These are phyloP conservation scores for Neostethus bicornis DNA, from an alignment of 2,797 vertebrate species.

Conservation along the genomic window DNA sequence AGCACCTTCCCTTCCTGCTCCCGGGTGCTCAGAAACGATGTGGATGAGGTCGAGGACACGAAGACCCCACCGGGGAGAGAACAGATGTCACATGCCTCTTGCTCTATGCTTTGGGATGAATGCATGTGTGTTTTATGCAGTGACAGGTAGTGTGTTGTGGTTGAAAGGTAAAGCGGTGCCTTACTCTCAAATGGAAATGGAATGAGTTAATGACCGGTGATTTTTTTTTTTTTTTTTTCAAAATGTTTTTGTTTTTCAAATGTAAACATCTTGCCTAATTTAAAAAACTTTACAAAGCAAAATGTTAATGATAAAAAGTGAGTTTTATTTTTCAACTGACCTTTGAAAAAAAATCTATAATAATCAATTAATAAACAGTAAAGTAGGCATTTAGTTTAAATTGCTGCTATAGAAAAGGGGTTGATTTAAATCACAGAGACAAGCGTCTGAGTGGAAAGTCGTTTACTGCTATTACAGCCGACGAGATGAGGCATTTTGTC, in stretches of 20 bases:
- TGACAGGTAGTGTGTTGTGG: slow-evolving; percentile 73
- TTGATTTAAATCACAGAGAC: slow-evolving; percentile 30
- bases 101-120: slow-evolving; percentile 49
- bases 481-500: slow-evolving; percentile 48
- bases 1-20: slow-evolving; percentile 46
- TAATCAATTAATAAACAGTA: slow-evolving; percentile 28
- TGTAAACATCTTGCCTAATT: slow-evolving; percentile 30
- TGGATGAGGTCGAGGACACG: slow-evolving; percentile 75
- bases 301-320: not conserved
- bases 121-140: slow-evolving; percentile 40
- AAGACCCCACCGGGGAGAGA: slow-evolving; percentile 73
- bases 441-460: slow-evolving; percentile 25
- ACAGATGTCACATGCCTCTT: slow-evolving; percentile 81
- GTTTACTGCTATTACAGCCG: slow-evolving; percentile 31
- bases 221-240: too few relatives aligned
- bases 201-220: slow-evolving; percentile 43
- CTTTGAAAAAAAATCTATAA: not conserved
- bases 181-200: slow-evolving; percentile 55
- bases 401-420: slow-evolving; percentile 11
- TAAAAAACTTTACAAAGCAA: slow-evolving; percentile 25
- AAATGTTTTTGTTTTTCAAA: too few relatives aligned
- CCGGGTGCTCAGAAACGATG: slow-evolving; percentile 66
- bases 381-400: slow-evolving; percentile 23
- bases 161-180: slow-evolving; percentile 63
- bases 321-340: not conserved